Percentiles rank a stretch among this genome's conserved stretches.
Evolutionary conservation across 2,888 invertebrate species (phyloP).

Genomic region (Metellina segmentata): DNA sequence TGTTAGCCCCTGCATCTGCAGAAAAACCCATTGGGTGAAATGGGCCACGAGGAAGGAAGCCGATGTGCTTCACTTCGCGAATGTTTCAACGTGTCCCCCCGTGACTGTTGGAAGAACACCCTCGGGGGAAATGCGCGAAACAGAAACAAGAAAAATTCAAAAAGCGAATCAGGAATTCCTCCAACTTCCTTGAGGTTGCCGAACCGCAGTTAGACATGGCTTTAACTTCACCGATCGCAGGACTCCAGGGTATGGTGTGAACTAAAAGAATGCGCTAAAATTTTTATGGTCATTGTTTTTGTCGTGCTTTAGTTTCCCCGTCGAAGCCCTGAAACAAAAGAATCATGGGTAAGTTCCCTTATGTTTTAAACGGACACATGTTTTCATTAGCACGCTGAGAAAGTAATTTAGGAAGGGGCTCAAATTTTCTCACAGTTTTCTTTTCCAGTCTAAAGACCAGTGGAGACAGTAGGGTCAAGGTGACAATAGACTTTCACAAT

Average conservation of each 20-base stretch:
- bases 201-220: slow-evolving; percentile 30
- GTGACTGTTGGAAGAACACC: slow-evolving; percentile 14
- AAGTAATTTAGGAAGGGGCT: too few relatives aligned
- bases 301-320: background rate
- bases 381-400: too few relatives aligned
- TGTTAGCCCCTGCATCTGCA: slow-evolving; percentile 26
- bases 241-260: slow-evolving; percentile 3
- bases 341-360: slow-evolving; percentile 5
- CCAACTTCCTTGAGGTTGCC: slow-evolving; percentile 59
- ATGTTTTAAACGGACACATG: too few relatives aligned
- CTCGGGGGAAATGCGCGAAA: slow-evolving; percentile 17
- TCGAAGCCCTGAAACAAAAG: too few relatives aligned
- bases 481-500: too few relatives aligned
- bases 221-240: slow-evolving; percentile 25
- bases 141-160: slow-evolving; percentile 8
- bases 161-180: slow-evolving; percentile 46
- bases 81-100: background rate
- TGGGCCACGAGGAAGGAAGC: slow-evolving; percentile 64
- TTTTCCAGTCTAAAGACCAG: too few relatives aligned
- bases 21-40: slow-evolving; percentile 28
- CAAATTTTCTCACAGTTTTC: too few relatives aligned
- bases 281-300: background rate
- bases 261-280: background rate
- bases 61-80: slow-evolving; percentile 41
- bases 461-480: too few relatives aligned